Base-by-base conservation (phyloP, 2,113 vertebrate genomes). In the Apteryx owenii region DNA sequence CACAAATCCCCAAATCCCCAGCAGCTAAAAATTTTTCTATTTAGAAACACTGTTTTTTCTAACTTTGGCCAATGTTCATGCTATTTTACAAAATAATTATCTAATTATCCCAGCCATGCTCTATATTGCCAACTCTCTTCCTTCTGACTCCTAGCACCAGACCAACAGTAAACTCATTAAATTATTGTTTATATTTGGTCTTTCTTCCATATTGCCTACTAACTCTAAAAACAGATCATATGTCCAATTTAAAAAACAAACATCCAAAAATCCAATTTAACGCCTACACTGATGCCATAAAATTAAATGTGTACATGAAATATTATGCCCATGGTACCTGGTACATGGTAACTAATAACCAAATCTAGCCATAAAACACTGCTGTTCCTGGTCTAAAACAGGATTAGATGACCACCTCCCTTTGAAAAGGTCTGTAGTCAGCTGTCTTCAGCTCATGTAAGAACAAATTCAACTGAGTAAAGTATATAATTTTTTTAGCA, bases 21-120 rank as follows among this genome's bases (percentile, higher is more conserved):
- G 84, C 73, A 94, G 71, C 50, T 90, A 95, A 95, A 95, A 93
- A 95, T 88, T 91, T 94, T 95, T 72, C 91, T 79, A 31, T 92
- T 93, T 93, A 89, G 89, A 96, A 95, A 71, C 22, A 54, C 12
- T 88, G n/a, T 2, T 3, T 77, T 92, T 87, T 64, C 84, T 81
- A 95, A 60, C 19, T 90, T 73, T 73, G 85, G 71, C 56, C 51
- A 69, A 15, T 15, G 75, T 66, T 79, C 44, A 8, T 78, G 61
- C 42, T 95, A 58, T 91, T 92, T 95, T 86, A 58, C 76, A 89
- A 82, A 76, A 81, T 68, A 81, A 88, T 93, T 80, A 85, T 90
- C 88, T 88, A 8, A 33, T 50, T 90, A 89, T 77, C 53, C 46
- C 69, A 71, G 85, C 71, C 86, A 95, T 82, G 9, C 76, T 69